These are phyloP conservation scores for Platorchestia sp. DNA, from an alignment of 1,140 invertebrate genomes.

Conservation along the genomic window DNA sequence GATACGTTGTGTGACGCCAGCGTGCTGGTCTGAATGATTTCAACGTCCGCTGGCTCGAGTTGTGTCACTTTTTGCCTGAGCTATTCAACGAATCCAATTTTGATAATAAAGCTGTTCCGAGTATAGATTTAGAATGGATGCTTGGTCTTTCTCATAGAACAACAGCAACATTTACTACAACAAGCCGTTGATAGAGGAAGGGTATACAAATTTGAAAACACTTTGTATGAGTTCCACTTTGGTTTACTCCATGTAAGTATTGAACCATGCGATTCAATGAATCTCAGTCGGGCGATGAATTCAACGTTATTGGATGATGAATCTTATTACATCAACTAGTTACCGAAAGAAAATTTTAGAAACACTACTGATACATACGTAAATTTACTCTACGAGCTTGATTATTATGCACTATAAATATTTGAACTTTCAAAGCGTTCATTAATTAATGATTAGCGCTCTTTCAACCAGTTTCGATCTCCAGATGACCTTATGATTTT, in stretches of 20 bases:
- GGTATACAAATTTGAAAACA: background rate
- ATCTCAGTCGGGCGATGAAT: too few relatives aligned
- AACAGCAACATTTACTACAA: background rate
- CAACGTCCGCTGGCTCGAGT: background rate
- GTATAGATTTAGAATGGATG: background rate
- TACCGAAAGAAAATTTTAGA: background rate
- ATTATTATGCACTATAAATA: background rate
- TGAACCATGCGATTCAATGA: too few relatives aligned
- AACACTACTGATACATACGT: background rate
- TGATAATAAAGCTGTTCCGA: background rate
- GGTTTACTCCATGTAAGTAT: background rate
- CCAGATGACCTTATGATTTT: background rate
- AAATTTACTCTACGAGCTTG: background rate
- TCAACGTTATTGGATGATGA: too few relatives aligned
- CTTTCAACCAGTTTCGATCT: background rate
- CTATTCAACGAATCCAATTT: background rate
- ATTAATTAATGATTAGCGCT: background rate
- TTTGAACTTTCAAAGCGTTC: background rate
- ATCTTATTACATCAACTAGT: background rate
- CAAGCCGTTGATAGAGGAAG: background rate
- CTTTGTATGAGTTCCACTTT: background rate
- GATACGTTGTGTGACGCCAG: too few relatives aligned
- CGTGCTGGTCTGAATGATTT: too few relatives aligned
- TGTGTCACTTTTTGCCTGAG: background rate
- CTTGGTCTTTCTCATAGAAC: background rate